Base-by-base conservation (phyloP, 2,888 invertebrate species). In the Agonum fuliginosum region DNA sequence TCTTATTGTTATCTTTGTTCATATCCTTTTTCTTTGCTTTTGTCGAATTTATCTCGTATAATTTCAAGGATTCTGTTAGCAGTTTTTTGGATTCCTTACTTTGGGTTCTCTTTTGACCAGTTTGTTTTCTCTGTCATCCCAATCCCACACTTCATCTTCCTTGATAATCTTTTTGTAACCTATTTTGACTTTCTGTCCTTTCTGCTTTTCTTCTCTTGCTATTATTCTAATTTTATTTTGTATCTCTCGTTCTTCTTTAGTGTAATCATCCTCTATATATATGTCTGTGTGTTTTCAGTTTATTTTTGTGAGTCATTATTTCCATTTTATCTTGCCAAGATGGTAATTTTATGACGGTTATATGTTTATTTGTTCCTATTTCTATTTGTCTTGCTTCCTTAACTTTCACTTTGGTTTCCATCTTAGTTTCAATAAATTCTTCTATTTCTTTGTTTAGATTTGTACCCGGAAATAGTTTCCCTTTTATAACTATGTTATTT, bases 191-290 rank as follows among this genome's bases (percentile, higher is more conserved):
- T 51, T 73, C 3, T 41, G 71, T 75, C 78, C 79, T 27, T 78
- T 79, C 6, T 67, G 51, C 19, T 51, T 74, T 43, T 78, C 17
- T 17, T 79, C 79, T 27, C 6, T 58, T 22, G 78, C 71, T 12
- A 34, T 30, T 4, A 22, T 17, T 48, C 70, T 75, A 2, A 78
- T 14, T 19, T 73, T 30, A 10, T n/a, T 24, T 27, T 79, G 78
- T 6, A 77, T 43, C 5, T 79, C 67, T 62, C 79, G 65, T 54
- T 80, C 78, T 17, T 51, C 14, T 12, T 34, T 78, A n/a, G 78
- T 80, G 1, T 74, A 37, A 20, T 80, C 80, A 6, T 80, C 75
- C 8, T 80, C 78, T 5, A 78, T 78, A 17, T 14, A 79, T 5
- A 80, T 46, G n/a, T 46, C 20, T 12, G 71, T 78, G 10, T 65